A percentile compares a stretch with the other conserved stretches of the same genome.
Evolutionary conservation across 2,888 invertebrate genomes (phyloP).

Genomic region (Omphaloscelis lunosa): DNA sequence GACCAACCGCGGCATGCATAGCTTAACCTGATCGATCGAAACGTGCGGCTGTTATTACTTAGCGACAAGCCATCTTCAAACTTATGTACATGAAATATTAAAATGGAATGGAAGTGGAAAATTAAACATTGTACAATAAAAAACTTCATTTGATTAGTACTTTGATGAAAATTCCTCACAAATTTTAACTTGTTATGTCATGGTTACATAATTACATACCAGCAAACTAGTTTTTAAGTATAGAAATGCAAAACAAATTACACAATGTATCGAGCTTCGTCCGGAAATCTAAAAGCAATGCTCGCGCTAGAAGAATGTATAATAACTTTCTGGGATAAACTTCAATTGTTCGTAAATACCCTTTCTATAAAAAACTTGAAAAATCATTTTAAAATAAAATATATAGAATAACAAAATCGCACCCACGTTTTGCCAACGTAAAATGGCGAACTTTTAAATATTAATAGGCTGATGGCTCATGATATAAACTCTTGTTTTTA

Average conservation of each 20-base stretch:
- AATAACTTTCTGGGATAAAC: not conserved
- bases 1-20: too few relatives aligned
- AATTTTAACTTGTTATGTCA: not conserved
- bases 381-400: not conserved
- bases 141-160: not conserved
- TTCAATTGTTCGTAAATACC: too few relatives aligned
- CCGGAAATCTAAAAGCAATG: not conserved
- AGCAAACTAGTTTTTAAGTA: not conserved
- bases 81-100: not conserved
- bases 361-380: not conserved
- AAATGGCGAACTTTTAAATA: not conserved
- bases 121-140: not conserved
- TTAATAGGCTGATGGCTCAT: too few relatives aligned
- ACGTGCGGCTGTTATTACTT: too few relatives aligned
- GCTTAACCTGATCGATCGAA: too few relatives aligned
- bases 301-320: not conserved
- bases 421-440: not conserved
- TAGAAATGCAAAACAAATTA: not conserved
- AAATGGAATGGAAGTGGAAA: not conserved
- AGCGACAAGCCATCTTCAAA: too few relatives aligned
- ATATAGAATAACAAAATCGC: not conserved
- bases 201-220: not conserved
- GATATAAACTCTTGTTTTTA: not conserved
- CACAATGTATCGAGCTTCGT: not conserved
- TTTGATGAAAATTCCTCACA: conserved; percentile 4